Conservation (phyloP, 2,113 vertebrate species). For the Aleadryas rufinucha region DNA sequence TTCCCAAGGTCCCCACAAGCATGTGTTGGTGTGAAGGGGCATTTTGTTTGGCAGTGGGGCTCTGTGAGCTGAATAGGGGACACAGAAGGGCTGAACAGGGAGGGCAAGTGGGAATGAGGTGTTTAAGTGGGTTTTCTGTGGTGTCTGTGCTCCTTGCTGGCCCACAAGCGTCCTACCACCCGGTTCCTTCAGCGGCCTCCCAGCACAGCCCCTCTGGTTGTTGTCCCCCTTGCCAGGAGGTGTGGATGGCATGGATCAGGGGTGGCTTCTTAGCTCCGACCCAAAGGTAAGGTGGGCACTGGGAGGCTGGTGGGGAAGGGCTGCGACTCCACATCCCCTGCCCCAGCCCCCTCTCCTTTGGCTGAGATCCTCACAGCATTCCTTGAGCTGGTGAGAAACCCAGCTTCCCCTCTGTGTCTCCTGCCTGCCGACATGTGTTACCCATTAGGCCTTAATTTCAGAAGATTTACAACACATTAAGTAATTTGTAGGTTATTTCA, state of each 20-base stretch:
- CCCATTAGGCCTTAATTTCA: constrained; percentile 84
- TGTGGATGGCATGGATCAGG: not conserved
- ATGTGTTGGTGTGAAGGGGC: not conserved
- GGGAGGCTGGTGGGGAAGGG: not conserved
- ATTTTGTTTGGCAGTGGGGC: rapidly evolving
- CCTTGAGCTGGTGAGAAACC: constrained; percentile 37
- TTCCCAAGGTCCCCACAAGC: not conserved
- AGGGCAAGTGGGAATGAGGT: not conserved
- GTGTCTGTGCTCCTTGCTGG: not conserved
- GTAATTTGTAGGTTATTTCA: constrained; percentile 91
- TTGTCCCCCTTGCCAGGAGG: not conserved
- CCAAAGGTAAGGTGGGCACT: not conserved
- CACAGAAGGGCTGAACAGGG: not conserved
- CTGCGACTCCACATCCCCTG: not conserved
- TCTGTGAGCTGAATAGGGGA: not conserved
- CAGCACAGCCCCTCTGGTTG: not conserved
- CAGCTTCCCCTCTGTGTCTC: constrained; percentile 53
- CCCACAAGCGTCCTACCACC: not conserved
- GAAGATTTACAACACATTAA: constrained; percentile 89
- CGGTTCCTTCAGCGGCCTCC: not conserved
- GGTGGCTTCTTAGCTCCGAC: not conserved
- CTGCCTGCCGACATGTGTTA: constrained; percentile 80
- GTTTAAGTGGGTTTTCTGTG: not conserved
- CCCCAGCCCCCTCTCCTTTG: not conserved
- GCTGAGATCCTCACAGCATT: constrained; percentile 22